phyloP scores from a whole-genome alignment of 2,888 invertebrate genomes.

The Thelaira solivaga region DNA sequence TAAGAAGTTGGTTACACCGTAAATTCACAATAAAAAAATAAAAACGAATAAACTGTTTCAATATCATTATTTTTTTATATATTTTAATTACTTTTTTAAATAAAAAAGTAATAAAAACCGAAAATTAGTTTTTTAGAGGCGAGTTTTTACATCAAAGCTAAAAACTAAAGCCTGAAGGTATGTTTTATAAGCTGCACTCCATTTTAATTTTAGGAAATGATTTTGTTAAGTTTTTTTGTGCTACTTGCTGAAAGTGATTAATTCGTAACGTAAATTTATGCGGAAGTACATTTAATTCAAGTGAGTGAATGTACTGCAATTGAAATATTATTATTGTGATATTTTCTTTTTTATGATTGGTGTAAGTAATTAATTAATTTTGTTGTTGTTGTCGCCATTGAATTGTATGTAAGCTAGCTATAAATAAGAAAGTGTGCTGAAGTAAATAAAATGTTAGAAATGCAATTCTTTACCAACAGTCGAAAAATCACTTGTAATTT shows the following conservation, averaged over 20 bases:
- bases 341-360: neutral
- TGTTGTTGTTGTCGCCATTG: too few species aligned
- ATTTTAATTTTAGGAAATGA: too few species aligned
- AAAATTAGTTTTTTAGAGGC: too few species aligned
- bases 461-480: neutral
- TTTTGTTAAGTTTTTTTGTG: too few species aligned
- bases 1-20: conserved; percentile 36
- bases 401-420: neutral
- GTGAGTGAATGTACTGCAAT: neutral
- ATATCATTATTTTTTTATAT: neutral
- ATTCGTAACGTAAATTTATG: too few species aligned
- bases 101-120: neutral
- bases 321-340: neutral
- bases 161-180: neutral
- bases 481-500: neutral
- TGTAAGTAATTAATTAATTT: neutral
- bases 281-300: neutral
- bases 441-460: neutral
- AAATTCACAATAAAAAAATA: neutral
- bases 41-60: neutral
- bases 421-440: conserved; percentile 8
- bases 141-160: neutral
- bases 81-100: neutral
- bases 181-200: neutral
- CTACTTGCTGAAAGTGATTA: too few species aligned